Conservation (phyloP, 2,888 invertebrate species). For the Mesopsocus fuscifrons region DNA sequence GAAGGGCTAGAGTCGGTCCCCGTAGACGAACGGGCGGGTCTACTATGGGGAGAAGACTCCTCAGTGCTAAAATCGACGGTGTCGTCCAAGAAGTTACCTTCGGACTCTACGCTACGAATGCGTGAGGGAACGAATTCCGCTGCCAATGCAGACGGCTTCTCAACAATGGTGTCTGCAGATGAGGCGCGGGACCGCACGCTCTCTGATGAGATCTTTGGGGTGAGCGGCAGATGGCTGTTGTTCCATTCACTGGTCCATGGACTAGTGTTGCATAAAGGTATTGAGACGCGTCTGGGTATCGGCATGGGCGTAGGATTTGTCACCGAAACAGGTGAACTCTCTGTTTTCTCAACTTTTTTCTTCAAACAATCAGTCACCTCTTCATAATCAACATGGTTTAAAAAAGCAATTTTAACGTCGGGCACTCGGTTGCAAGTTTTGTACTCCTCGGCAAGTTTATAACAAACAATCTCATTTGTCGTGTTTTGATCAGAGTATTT, state of each 20-base stretch:
- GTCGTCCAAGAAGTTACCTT: background rate
- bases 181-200: slow-evolving; percentile 6
- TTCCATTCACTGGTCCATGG: slow-evolving; percentile 10
- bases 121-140: background rate
- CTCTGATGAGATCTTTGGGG: slow-evolving; percentile 8
- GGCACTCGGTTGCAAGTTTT: background rate
- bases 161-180: slow-evolving; percentile 5
- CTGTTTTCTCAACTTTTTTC: background rate
- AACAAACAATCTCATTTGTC: background rate
- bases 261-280: slow-evolving; percentile 14
- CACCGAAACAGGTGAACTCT: background rate
- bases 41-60: background rate
- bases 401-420: slow-evolving; percentile 11
- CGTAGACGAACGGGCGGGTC: background rate
- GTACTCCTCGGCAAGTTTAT: slow-evolving; percentile 1
- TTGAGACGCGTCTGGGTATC: slow-evolving; percentile 14
- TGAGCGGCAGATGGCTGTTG: slow-evolving; percentile 12
- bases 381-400: slow-evolving; percentile 4
- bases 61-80: background rate
- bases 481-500: background rate
- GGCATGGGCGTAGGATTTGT: background rate
- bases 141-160: background rate
- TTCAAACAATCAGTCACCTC: background rate
- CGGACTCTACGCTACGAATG: background rate
- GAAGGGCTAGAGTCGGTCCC: background rate